phyloP scores from a whole-genome alignment of 2,888 invertebrate species.

The Hedychridium roseum region DNA sequence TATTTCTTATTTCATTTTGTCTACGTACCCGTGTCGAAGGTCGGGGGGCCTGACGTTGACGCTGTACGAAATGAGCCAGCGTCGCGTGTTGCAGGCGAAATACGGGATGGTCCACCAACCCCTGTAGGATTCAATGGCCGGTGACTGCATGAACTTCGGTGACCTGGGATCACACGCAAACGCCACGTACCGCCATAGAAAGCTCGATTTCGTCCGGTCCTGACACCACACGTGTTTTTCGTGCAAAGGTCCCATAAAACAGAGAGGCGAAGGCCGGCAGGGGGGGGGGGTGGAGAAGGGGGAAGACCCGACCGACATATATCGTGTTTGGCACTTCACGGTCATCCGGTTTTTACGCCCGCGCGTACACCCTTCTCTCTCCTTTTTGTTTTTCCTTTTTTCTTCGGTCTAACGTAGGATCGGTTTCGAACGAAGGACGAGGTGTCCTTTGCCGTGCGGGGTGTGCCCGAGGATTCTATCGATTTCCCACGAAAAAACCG shows the following conservation, averaged over 20 bases:
- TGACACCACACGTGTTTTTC: slow-evolving; percentile 31
- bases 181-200: slow-evolving; percentile 49
- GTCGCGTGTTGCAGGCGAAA: slow-evolving; percentile 79
- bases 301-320: neutral
- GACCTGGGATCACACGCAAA: slow-evolving; percentile 62
- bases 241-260: slow-evolving; percentile 33
- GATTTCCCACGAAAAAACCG: no score
- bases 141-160: slow-evolving; percentile 75
- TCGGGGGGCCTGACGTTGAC: slow-evolving; percentile 63
- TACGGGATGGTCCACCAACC: slow-evolving; percentile 93
- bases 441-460: no score
- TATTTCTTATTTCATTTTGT: no score
- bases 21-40: slow-evolving; percentile 47
- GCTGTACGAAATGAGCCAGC: slow-evolving; percentile 88
- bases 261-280: neutral
- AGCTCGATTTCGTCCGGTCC: slow-evolving; percentile 41
- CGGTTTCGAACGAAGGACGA: no score
- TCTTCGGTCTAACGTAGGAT: no score
- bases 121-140: slow-evolving; percentile 70
- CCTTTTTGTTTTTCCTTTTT: no score
- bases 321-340: slow-evolving; percentile 45
- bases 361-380: no score
- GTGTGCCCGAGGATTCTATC: no score
- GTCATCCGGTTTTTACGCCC: slow-evolving; percentile 29
- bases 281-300: neutral